A percentile compares a stretch with the other conserved stretches of the same genome.
Evolutionary conservation across 37 sponge, comb jelly and placozoan genomes (phyloP).

Genomic region (Spongilla lacustris): DNA sequence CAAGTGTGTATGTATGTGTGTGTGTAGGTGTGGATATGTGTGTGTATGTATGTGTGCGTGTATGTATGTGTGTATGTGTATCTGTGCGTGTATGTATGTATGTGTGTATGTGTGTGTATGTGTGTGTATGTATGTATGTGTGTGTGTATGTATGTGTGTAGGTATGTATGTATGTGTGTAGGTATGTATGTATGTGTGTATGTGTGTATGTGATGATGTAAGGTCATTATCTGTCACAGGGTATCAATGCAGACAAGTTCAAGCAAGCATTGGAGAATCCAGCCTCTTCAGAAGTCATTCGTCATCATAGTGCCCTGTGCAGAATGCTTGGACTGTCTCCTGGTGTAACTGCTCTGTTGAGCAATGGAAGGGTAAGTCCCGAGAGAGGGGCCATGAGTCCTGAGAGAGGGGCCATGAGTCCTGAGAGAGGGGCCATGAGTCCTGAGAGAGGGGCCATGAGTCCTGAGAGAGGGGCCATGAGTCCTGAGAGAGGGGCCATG

Average conservation of each 20-base stretch:
- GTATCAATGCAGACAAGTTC: neutral
- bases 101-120: neutral
- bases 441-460: neutral
- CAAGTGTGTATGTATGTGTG: neutral
- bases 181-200: neutral
- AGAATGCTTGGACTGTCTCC: conserved; percentile 13
- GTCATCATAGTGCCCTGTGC: neutral
- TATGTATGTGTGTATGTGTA: neutral
- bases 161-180: too few relatives aligned
- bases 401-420: too few relatives aligned
- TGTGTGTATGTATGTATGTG: conserved; percentile 3
- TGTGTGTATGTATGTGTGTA: too few relatives aligned
- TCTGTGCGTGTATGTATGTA: too few relatives aligned
- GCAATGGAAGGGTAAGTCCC: conserved; percentile 66
- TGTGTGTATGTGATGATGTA: too few relatives aligned
- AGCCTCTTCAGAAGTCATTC: neutral
- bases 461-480: too few relatives aligned
- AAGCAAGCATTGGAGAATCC: conserved; percentile 1
- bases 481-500: too few relatives aligned
- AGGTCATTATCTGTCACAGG: neutral
- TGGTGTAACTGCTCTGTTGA: conserved; percentile 44
- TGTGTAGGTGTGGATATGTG: neutral
- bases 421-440: too few relatives aligned
- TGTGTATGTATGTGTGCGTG: neutral
- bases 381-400: neutral